These are phyloP conservation scores for Hydrolagus affinis DNA, from an alignment of 2,113 vertebrate genomes.

Conservation along the genomic window DNA sequence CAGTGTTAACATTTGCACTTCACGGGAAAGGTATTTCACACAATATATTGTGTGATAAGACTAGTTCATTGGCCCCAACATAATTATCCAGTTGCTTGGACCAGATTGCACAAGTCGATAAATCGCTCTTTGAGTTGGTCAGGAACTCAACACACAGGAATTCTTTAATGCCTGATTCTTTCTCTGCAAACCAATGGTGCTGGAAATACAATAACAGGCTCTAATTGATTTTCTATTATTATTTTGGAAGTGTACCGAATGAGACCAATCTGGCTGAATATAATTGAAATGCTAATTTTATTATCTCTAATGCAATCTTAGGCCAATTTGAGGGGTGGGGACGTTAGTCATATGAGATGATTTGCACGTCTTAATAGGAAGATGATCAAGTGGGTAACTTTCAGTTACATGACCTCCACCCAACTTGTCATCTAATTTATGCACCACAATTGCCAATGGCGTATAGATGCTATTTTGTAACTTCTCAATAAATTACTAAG, in stretches of 20 bases:
- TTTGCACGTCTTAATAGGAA: not conserved
- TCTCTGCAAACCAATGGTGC: not conserved
- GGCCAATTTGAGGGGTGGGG: no score
- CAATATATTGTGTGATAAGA: not conserved
- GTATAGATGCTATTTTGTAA: not conserved
- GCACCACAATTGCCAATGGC: not conserved
- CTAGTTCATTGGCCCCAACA: no score
- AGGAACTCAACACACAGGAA: not conserved
- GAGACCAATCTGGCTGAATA: not conserved
- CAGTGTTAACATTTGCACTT: not conserved
- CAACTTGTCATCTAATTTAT: no score
- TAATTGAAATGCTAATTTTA: conserved; percentile 5
- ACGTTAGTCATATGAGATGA: no score
- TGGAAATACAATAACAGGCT: not conserved
- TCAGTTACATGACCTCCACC: not conserved
- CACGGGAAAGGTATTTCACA: no score
- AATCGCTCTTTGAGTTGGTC: no score
- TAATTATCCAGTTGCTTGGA: not conserved
- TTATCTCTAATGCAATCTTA: no score
- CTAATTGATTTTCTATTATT: not conserved
- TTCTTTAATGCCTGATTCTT: not conserved
- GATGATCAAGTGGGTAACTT: not conserved
- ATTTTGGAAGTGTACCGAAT: not conserved
- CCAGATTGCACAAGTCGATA: not conserved
- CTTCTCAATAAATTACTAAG: not conserved